phyloP scores from a whole-genome alignment of 1,140 invertebrate genomes.

The Neodiprion virginianus region DNA sequence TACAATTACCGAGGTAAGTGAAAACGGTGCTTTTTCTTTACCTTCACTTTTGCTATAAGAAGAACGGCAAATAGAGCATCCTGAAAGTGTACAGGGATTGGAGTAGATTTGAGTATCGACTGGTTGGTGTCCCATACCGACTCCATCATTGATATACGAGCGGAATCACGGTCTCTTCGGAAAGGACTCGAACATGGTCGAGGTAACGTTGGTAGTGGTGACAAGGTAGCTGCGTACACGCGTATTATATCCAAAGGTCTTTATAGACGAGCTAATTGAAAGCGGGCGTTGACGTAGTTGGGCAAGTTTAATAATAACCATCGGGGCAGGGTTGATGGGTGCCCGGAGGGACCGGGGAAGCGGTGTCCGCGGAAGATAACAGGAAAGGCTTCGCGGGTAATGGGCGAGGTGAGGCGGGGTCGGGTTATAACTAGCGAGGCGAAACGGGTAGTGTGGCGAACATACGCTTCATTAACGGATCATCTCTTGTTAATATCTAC shows the following conservation, averaged over 20 bases:
- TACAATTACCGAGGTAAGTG: too few relatives aligned
- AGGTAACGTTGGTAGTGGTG: too few relatives aligned
- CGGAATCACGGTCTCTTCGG: too few relatives aligned
- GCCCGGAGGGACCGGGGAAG: slow-evolving; percentile 37
- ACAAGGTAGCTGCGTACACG: background rate
- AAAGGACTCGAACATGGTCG: too few relatives aligned
- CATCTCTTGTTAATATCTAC: slow-evolving; percentile 65
- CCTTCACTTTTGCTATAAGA: too few relatives aligned
- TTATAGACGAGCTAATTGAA: slow-evolving; percentile 2
- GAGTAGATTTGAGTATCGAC: too few relatives aligned
- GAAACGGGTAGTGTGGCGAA: slow-evolving; percentile 39
- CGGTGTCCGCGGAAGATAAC: slow-evolving; percentile 63
- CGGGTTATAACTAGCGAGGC: slow-evolving; percentile 29
- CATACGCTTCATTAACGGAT: slow-evolving; percentile 66
- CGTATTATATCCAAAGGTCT: background rate
- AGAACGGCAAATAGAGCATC: too few relatives aligned
- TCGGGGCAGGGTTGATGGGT: slow-evolving; percentile 39
- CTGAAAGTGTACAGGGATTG: too few relatives aligned
- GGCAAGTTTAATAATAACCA: slow-evolving; percentile 53
- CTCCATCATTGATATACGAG: too few relatives aligned
- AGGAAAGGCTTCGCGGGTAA: slow-evolving; percentile 61
- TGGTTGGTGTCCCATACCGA: too few relatives aligned
- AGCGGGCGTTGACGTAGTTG: slow-evolving; percentile 31
- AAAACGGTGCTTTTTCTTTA: too few relatives aligned
- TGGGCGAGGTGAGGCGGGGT: slow-evolving; percentile 47